These are phyloP conservation scores for Hymenochirus boettgeri DNA, from an alignment of 2,113 vertebrate genomes.

Conservation along the genomic window DNA sequence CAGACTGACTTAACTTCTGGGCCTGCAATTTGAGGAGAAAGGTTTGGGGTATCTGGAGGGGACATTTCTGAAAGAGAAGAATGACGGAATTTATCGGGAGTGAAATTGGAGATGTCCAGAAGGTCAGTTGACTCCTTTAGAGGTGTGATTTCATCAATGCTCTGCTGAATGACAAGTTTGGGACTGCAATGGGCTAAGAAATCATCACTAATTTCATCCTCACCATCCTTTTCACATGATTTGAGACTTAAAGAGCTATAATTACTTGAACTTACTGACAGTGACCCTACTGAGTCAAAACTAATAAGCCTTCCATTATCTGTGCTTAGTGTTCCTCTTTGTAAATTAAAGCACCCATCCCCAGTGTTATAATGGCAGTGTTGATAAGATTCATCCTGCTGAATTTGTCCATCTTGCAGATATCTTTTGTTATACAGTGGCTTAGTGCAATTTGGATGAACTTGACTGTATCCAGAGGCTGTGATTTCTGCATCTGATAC, in stretches of 20 bases:
- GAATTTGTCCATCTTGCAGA: constrained; percentile 77
- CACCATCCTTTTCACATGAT: constrained; percentile 89
- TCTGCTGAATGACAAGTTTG: constrained; percentile 96
- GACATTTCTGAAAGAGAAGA: constrained; percentile 93
- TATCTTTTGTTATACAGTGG: constrained; percentile 88
- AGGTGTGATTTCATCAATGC: constrained; percentile 89
- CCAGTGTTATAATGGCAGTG: constrained; percentile 82
- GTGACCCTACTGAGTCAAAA: constrained; percentile 93
- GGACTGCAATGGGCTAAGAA: constrained; percentile 97
- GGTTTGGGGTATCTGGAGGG: constrained; percentile 91
- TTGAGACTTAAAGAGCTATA: constrained; percentile 94
- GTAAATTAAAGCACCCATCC: constrained; percentile 89
- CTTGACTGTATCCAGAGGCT: constrained; percentile 75
- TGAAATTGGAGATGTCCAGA: constrained; percentile 98
- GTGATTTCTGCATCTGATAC: constrained; percentile 68
- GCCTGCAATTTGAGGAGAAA: constrained; percentile 89
- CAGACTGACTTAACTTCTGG: constrained; percentile 78
- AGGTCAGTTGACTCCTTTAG: constrained; percentile 94
- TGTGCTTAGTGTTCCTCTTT: constrained; percentile 82
- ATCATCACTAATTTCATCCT: constrained; percentile 90
- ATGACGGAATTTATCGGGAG: constrained; percentile 96
- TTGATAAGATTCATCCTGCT: constrained; percentile 86
- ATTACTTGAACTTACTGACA: constrained; percentile 92
- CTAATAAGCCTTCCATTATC: constrained; percentile 91
- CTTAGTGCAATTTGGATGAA: constrained; percentile 79